Base-by-base conservation (phyloP, 2,888 invertebrate species). In the Dorcus hopei region DNA sequence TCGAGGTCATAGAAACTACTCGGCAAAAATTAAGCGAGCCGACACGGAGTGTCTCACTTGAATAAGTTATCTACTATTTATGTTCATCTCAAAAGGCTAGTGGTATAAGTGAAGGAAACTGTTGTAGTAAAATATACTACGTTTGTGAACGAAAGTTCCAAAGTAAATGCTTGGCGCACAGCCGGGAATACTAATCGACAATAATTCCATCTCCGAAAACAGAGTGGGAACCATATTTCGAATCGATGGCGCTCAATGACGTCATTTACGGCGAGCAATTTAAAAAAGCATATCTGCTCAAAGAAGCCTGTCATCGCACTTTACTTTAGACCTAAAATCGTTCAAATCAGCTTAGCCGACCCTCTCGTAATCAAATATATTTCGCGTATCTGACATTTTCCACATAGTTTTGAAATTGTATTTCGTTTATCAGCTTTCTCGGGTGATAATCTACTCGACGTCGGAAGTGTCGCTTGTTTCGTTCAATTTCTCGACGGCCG, bases 321-420 rank as follows among this genome's bases (percentile, higher is more conserved):
- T 60, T 61, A 55, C 66, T 68, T 69, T 69, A 68, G 68, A 67
- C 65, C 67, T 65, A 65, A 65, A 68, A 69, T 70, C 71, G 70
- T 67, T 66, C 67, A 71, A 71, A 70, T 70, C 72, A 68, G 71
- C 71, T 71, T 72, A 71, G 57, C 50, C 56, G 65, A 66, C 70
- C 70, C 69, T 65, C 54, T 59, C 57, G 64, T 72, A 72, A 74
- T 74, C 73, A 72, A 73, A 73, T 72, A 70, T 71, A 72, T 72
- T 69, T 71, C 68, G 66, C 65, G 65, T 65, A 63, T 70, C 66
- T 71, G 73, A 73, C 72, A 69, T 72, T 71, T 73, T 73, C 72
- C 74, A 72, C 73, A 74, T 68, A 74, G 74, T 73, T 73, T 71
- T 73, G 66, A 70, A 73, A 74, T 72, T 74, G 70, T 72, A 73